These are phyloP conservation scores for Oscheius sp. DNA, from an alignment of 2,888 invertebrate genomes.

Conservation along the genomic window DNA sequence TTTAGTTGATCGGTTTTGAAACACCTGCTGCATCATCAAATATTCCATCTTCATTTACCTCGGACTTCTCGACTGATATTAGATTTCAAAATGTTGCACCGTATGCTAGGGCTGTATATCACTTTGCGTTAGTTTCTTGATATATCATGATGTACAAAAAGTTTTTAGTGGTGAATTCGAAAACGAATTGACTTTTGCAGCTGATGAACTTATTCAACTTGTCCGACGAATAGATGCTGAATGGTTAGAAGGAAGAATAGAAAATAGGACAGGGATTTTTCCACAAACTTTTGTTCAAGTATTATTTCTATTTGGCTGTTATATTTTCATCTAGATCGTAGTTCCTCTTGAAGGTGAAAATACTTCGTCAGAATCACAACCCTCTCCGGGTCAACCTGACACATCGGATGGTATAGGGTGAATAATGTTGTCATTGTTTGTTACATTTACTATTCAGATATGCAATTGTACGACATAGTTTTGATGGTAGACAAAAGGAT, in stretches of 20 bases:
- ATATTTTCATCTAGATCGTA: too few relatives aligned
- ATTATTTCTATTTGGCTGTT: not conserved
- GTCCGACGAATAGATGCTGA: constrained; percentile 49
- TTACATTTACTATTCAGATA: constrained; percentile 38
- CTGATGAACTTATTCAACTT: constrained; percentile 57
- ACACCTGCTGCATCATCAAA: constrained; percentile 9
- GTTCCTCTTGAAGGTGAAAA: constrained; percentile 32
- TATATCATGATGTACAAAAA: not conserved
- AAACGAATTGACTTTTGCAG: constrained; percentile 58
- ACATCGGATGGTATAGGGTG: constrained; percentile 16
- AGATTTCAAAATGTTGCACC: constrained; percentile 36
- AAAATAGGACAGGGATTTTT: constrained; percentile 45
- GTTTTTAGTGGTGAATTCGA: constrained; percentile 56
- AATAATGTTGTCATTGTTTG: not conserved
- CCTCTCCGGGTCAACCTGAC: constrained; percentile 9
- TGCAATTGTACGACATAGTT: constrained; percentile 61
- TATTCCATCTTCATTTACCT: constrained; percentile 49
- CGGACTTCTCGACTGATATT: constrained; percentile 39
- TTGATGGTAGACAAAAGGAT: constrained; percentile 56
- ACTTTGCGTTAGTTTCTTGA: constrained; percentile 44
- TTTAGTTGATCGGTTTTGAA: constrained; percentile 24
- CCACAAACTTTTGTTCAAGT: constrained; percentile 44
- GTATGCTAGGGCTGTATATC: constrained; percentile 48
- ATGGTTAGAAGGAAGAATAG: constrained; percentile 55
- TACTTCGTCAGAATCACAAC: not conserved